Evolutionary conservation across 2,797 vertebrate genomes (phyloP).

Genomic region (Pagetopsis macropterus): DNA sequence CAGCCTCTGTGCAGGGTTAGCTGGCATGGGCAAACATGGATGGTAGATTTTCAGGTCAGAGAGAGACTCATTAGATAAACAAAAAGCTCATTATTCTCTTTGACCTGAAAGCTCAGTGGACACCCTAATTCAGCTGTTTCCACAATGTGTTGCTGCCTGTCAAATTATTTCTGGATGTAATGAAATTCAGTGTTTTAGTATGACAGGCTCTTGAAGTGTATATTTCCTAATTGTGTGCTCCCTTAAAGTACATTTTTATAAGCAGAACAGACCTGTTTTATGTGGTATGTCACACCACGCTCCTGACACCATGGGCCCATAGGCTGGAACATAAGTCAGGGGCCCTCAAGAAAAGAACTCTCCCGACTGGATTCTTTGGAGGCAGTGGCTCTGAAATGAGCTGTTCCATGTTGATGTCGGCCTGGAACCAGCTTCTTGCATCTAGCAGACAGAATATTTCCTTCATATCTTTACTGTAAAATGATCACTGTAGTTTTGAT

Average conservation of each 20-base stretch:
- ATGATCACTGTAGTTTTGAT: neutral
- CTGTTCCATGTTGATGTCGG: neutral
- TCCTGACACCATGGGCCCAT: neutral
- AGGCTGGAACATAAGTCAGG: neutral
- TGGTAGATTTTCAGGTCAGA: slow-evolving; percentile 19
- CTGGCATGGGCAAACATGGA: slow-evolving; percentile 18
- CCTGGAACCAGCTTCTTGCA: neutral
- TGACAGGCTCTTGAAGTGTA: neutral
- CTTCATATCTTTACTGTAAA: slow-evolving; percentile 3
- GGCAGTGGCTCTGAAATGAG: neutral
- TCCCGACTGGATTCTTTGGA: slow-evolving; percentile 58
- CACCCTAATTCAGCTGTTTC: slow-evolving; percentile 14
- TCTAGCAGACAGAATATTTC: neutral
- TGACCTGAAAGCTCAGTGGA: slow-evolving; percentile 29
- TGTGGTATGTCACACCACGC: slow-evolving; percentile 35
- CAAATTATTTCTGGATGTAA: neutral
- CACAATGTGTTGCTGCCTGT: neutral
- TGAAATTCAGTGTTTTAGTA: neutral
- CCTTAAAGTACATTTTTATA: neutral
- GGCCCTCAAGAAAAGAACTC: slow-evolving; percentile 34
- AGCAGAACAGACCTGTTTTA: slow-evolving; percentile 45
- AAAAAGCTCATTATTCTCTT: slow-evolving; percentile 57
- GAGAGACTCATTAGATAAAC: slow-evolving; percentile 72
- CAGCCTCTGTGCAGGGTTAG: slow-evolving; percentile 1
- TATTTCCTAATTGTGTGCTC: neutral